Evolutionary conservation across 2,888 invertebrate genomes (phyloP), one percentile per base, ranked within the genome.

Genomic region (Polydrusus cervinus): DNA sequence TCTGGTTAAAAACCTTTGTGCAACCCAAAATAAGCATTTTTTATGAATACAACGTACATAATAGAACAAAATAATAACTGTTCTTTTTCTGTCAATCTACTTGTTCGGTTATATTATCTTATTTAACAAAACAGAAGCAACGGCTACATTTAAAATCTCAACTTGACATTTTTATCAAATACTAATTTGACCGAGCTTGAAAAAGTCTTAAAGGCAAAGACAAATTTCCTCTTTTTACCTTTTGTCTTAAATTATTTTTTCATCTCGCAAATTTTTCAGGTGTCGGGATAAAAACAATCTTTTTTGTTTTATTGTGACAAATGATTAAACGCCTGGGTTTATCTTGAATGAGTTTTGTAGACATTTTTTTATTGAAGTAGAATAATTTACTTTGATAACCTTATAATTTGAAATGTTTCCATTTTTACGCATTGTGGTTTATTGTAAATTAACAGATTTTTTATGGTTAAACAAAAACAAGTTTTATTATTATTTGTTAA

Each of bases 191-290:
- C n/a, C 13, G 25, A 18, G 5, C 34, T 43, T 40, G 53, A 68
- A 68, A 67, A 49, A 40, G 57, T 3, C 40, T 51, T 25, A n/a
- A 55, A 13, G 55, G 55, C 30, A 34, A 11, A 34, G 55, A 55
- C 30, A 55, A 55, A 55, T 25, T 30, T 53, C 30, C n/a, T 10
- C 30, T 30, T 30, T 55, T 55, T 14, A 55, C 34, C 34, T 55
- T 55, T 55, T 55, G 14, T 55, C 55, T 34, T 8, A 55, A 34
- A 34, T 55, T 69, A 47, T 57, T 43, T 14, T 55, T 43, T 60
- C 25, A 20, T 60, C 47, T 38, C 20, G 45, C 20, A 69, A 45
- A 25, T 69, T 69, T 69, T 57, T 69, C 43, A 69, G 68, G 68
- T 60, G 60, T 30, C 18, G 30, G 51, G 25, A 69, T 45, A 30